Evolutionary conservation across 2,113 vertebrate species (phyloP).

Genomic region (Aspidoscelis tigris): DNA sequence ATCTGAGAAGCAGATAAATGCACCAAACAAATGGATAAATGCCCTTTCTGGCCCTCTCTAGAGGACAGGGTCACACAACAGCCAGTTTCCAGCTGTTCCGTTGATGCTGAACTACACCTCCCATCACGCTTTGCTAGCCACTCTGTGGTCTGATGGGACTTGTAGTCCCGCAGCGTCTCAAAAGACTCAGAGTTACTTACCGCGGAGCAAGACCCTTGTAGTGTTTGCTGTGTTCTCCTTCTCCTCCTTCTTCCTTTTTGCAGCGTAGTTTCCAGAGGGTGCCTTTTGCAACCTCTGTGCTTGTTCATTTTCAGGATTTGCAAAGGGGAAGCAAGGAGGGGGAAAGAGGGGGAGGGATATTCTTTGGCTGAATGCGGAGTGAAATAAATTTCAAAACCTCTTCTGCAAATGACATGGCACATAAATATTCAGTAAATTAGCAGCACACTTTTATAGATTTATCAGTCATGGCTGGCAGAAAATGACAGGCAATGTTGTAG

Average conservation of each 20-base stretch:
- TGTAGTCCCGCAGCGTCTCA: too few relatives aligned
- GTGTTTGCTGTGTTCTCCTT: background rate
- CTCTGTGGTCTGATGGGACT: too few relatives aligned
- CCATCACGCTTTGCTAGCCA: too few relatives aligned
- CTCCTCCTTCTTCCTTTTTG: background rate
- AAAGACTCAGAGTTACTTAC: background rate
- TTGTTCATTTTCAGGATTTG: slow-evolving; percentile 72
- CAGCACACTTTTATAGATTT: slow-evolving; percentile 96
- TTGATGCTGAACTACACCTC: too few relatives aligned
- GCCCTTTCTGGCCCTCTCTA: too few relatives aligned
- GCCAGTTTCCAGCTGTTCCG: too few relatives aligned
- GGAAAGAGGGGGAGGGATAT: slow-evolving; percentile 63
- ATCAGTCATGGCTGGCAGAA: slow-evolving; percentile 98
- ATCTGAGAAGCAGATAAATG: too few relatives aligned
- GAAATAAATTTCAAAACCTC: slow-evolving; percentile 91
- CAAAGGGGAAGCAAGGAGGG: slow-evolving; percentile 38
- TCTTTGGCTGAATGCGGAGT: slow-evolving; percentile 82
- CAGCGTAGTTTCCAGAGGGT: slow-evolving; percentile 65
- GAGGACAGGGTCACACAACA: too few relatives aligned
- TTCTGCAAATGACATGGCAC: slow-evolving; percentile 95
- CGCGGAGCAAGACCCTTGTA: too few relatives aligned
- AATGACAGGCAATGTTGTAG: slow-evolving; percentile 94
- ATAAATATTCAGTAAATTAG: slow-evolving; percentile 99
- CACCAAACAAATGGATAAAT: too few relatives aligned
- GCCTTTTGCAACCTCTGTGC: slow-evolving; percentile 54